A percentile compares a stretch with the other conserved stretches of the same genome.
Evolutionary conservation across 2,113 vertebrate genomes (phyloP).

Genomic region (Paradisaea rubra): DNA sequence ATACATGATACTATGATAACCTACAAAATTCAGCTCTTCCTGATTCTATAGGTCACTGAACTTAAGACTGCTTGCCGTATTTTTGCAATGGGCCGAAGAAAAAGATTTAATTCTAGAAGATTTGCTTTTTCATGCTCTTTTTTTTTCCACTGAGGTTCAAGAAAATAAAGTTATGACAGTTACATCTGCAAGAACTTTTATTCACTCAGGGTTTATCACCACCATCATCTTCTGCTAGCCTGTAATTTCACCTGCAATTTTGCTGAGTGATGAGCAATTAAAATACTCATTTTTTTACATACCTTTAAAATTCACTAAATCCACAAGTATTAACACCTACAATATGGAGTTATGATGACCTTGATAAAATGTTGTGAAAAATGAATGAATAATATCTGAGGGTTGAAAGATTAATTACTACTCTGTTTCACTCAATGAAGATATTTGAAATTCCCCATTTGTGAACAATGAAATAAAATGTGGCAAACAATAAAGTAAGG

Average conservation of each 20-base stretch:
- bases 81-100: not conserved
- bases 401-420: not conserved
- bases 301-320: not conserved
- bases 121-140: not conserved
- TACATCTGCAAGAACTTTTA: not conserved
- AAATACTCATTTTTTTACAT: not conserved
- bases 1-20: not conserved
- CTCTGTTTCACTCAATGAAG: not conserved
- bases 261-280: not conserved
- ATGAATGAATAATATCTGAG: not conserved
- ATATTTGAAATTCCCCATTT: not conserved
- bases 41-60: not conserved
- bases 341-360: not conserved
- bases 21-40: not conserved
- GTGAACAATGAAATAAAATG: not conserved
- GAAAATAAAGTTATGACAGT: not conserved
- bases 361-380: not conserved
- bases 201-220: not conserved
- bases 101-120: not conserved
- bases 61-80: accelerated
- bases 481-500: not conserved
- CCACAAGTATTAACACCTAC: not conserved
- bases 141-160: not conserved
- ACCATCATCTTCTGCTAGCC: not conserved
- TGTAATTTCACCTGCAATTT: not conserved